These are phyloP conservation scores for Byasa hedistus DNA, from an alignment of 2,888 invertebrate species.

Conservation along the genomic window DNA sequence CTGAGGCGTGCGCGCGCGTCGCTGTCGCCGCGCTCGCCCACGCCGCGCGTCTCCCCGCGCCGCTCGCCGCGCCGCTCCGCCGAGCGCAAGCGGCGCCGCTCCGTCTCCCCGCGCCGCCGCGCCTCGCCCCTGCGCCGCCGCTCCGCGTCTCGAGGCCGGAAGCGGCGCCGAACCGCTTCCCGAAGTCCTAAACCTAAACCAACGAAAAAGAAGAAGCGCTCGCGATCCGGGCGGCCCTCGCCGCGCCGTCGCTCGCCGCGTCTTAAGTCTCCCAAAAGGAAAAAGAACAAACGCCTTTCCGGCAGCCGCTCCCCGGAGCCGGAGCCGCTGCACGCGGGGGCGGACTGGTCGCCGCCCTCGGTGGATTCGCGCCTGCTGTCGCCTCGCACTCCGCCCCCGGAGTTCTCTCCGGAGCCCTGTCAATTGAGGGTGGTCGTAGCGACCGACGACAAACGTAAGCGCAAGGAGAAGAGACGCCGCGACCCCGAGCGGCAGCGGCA, in stretches of 20 bases:
- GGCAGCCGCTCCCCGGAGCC: constrained; percentile 44
- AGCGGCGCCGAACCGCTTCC: constrained; percentile 48
- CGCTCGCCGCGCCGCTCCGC: constrained; percentile 42
- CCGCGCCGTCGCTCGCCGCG: constrained; percentile 47
- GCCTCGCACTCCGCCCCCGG: constrained; percentile 81
- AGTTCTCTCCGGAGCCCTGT: constrained; percentile 63
- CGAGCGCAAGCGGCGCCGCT: constrained; percentile 42
- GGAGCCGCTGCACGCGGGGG: constrained; percentile 38
- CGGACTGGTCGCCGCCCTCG: constrained; percentile 45
- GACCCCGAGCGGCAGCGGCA: constrained; percentile 45
- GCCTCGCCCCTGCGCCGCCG: constrained; percentile 46
- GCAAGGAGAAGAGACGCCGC: constrained; percentile 35
- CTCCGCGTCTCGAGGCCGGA: constrained; percentile 43
- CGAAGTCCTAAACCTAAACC: constrained; percentile 47
- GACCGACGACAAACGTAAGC: constrained; percentile 39
- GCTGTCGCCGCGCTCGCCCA: constrained; percentile 34
- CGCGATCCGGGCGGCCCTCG: constrained; percentile 45
- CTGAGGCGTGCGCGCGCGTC: constrained; percentile 33
- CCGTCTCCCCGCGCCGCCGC: constrained; percentile 33
- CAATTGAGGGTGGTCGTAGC: constrained; percentile 63
- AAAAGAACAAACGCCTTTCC: constrained; percentile 53
- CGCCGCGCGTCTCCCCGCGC: constrained; percentile 38
- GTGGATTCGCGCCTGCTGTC: constrained; percentile 81
- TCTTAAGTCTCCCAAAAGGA: constrained; percentile 53
- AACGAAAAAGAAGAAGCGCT: constrained; percentile 56